Base-by-base conservation (phyloP, 2,797 vertebrate species). In the Halcyon badia region DNA sequence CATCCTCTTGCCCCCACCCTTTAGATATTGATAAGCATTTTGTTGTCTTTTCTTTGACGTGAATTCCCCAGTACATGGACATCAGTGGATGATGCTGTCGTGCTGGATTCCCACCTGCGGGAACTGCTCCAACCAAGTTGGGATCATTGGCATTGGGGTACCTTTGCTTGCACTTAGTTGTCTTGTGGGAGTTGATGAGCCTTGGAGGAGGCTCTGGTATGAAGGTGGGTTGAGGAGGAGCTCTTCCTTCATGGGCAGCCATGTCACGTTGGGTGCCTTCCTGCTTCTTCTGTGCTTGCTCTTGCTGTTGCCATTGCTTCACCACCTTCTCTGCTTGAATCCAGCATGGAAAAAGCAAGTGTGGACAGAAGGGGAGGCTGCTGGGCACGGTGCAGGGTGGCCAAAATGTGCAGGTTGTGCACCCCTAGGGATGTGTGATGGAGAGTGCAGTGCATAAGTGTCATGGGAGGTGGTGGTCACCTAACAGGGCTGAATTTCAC, bases 351-450 rank as follows among this genome's bases (percentile, higher is more conserved):
- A 81, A n/a, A 73, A 61, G 12, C 31, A 39, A 75, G 8, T 6
- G 46, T 61, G 72, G 44, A 5, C n/a, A 49, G 3, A 58, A 57
- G 16, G 10, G 10, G 3, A 72, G 71, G 49, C 62, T 78, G 58
- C 58, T 39, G 64, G 51, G 11, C 30, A 16, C 18, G 0, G 8
- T 20, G 18, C 0, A 3, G 37, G 16, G 7, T 42, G 30, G 52
- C n/a, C 49, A 56, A 54, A 73, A 42, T 28, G 17, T 81, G 52
- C 49, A 46, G 64, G 15, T 31, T 71, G 52, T 68, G 28, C 42
- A 78, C 46, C 19, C 35, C 4, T 6, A 7, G 44, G 42, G 48
- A 19, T 44, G 35, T 14, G 42, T 44, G 18, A 17, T 41, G 48
- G 62, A 64, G 22, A 73, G 13, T 19, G 41, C 22, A 18, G 51